Base-by-base conservation (phyloP, 2,113 vertebrate species). In the Rhinoderma darwinii region DNA sequence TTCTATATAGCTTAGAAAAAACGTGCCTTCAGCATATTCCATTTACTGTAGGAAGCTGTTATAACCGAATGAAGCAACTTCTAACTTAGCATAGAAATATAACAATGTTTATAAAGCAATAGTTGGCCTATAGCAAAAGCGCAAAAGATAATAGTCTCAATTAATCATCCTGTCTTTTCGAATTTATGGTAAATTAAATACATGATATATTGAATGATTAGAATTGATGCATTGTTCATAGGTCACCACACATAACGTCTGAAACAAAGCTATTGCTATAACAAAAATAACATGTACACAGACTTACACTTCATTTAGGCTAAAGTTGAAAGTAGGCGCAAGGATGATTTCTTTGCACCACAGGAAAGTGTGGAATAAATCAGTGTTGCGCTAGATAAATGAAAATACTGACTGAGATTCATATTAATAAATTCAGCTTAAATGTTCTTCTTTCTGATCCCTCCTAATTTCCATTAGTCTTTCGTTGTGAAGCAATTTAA, bases 401-500 rank as follows among this genome's bases (percentile, higher is more conserved):
- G 79, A 87, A 87, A 87, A 82, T 63, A 82, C 86, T 87, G 78
- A 74, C 86, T 87, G 86, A 50, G 79, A 61, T 47, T 87, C 30
- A 82, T 82, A 87, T 82, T 87, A 82, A 74, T 75, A 87, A 87
- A 63, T 82, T 75, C 79, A 82, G 79, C 68, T 87, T 82, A 87
- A 87, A 87, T 51, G 70, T 82, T 75, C 68, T 87, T 82, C 68
- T 87, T 87, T 75, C 79, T 87, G 86, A 87, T 87, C 68, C 39
- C 22, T 82, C 54, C 86, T 87, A 75, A 87, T 87, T 87, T 87
- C 75, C 78, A 87, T 87, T 82, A 82, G 68, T 81, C 39, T 75
- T 82, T 87, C 86, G 17, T 82, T 82, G 79, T 82, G 79, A 87
- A 87, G 86, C 79, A 87, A 87, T 87, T 87, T 87, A 87, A 87